Conservation (phyloP, 2,113 vertebrate genomes). For the Neotoma lepida region DNA sequence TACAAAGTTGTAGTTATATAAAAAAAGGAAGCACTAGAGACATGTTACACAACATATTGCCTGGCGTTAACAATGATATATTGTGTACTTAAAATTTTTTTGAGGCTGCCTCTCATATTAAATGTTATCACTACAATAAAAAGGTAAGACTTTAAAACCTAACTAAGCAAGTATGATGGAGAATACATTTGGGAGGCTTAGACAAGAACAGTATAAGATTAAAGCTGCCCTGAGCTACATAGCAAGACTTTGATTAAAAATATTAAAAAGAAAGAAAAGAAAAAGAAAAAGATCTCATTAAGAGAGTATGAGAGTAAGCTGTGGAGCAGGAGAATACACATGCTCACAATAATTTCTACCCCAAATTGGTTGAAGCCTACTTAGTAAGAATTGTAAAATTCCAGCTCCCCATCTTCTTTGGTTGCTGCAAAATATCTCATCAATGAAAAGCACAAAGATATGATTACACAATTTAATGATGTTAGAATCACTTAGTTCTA, state of each 20-base stretch:
- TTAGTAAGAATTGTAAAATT: neutral
- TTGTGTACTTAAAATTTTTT: neutral
- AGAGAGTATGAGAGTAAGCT: neutral
- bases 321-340: neutral
- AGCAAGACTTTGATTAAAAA: neutral
- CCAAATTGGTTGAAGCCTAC: neutral
- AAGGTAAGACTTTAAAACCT: neutral
- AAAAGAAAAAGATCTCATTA: neutral
- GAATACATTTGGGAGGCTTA: neutral
- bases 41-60: neutral
- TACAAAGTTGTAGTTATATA: neutral
- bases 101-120: neutral
- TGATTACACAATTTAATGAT: neutral
- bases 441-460: neutral
- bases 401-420: slow-evolving; percentile 5
- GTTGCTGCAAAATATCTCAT: neutral
- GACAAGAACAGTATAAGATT: neutral
- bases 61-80: neutral
- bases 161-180: neutral
- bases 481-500: neutral
- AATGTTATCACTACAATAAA: neutral
- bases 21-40: neutral
- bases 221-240: neutral
- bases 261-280: neutral
- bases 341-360: neutral